A percentile compares a stretch with the other conserved stretches of the same genome.
phyloP scores from a whole-genome alignment of 2,113 vertebrate species.

The Hemibagrus wyckioides region DNA sequence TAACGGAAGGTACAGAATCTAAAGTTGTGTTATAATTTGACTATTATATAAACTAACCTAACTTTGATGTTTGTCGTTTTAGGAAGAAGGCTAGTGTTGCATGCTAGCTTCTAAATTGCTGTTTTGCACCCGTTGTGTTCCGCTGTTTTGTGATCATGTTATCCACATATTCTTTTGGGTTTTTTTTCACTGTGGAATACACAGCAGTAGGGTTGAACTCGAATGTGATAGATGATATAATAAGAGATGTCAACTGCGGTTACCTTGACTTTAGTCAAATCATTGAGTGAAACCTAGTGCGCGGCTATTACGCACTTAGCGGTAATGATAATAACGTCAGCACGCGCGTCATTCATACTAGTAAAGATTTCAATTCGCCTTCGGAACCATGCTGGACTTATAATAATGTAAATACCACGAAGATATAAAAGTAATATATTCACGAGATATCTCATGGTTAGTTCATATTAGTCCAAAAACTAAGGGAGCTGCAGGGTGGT shows the following conservation, averaged over 20 bases:
- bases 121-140: neutral
- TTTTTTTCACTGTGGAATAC: too few relatives aligned
- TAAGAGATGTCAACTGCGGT: neutral
- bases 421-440: neutral
- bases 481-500: neutral
- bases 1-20: constrained; percentile 70
- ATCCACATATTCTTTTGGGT: too few relatives aligned
- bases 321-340: neutral
- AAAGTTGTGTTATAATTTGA: neutral
- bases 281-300: neutral
- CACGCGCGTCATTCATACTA: too few relatives aligned
- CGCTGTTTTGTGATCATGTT: neutral
- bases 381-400: neutral
- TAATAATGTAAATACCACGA: neutral
- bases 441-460: neutral
- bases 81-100: neutral
- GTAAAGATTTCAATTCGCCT: neutral
- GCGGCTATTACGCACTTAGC: neutral
- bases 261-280: neutral
- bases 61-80: neutral
- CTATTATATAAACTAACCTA: neutral
- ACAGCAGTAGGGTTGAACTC: neutral
- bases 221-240: too few relatives aligned
- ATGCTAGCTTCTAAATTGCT: neutral
- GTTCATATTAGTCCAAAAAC: neutral